These are phyloP conservation scores for Sinosuthora webbiana DNA, from an alignment of 2,113 vertebrate species.

Conservation along the genomic window DNA sequence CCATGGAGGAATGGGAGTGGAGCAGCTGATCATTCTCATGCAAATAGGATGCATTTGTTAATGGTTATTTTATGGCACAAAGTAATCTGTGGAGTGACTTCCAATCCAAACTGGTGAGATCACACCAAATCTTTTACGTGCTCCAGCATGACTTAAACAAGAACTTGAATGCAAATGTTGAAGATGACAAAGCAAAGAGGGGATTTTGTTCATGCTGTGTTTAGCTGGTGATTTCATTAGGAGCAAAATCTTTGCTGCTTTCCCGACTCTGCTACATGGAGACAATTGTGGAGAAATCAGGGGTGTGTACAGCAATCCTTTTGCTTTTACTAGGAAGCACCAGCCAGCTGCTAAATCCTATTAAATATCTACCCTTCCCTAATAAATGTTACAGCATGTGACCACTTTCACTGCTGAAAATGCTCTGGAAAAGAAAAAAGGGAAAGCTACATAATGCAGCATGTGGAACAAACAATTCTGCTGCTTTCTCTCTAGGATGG, in stretches of 20 bases:
- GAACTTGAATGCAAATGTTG: background rate
- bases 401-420: constrained; percentile 21
- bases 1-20: background rate
- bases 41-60: background rate
- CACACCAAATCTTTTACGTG: background rate
- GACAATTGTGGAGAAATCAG: background rate
- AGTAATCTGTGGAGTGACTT: background rate
- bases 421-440: background rate
- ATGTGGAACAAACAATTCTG: constrained; percentile 3
- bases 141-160: background rate
- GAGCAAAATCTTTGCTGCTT: background rate
- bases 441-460: constrained; percentile 22
- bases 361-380: background rate
- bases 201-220: background rate
- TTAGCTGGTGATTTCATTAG: background rate
- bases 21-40: background rate
- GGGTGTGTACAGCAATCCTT: background rate
- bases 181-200: background rate
- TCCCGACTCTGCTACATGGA: background rate
- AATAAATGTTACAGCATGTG: background rate
- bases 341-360: constrained; percentile 12
- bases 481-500: constrained; percentile 53
- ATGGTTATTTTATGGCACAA: background rate
- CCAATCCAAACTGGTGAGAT: background rate
- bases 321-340: background rate